These are phyloP conservation scores for Xenops minutus DNA, from an alignment of 2,797 vertebrate species.

Conservation along the genomic window DNA sequence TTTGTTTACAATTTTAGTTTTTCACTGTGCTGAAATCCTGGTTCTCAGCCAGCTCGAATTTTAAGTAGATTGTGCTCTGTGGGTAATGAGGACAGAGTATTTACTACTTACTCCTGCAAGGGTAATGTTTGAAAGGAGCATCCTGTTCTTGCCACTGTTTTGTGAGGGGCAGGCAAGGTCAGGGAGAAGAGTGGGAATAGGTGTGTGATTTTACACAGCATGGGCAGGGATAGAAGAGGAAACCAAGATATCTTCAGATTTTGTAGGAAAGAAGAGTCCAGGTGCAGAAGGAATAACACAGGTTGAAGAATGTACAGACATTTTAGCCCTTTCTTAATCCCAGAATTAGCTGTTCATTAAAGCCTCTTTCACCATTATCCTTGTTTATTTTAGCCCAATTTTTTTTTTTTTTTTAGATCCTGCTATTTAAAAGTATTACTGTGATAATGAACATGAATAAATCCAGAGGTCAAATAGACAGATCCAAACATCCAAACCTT, in stretches of 20 bases:
- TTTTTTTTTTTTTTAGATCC: background rate
- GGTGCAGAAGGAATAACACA: background rate
- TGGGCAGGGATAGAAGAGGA: background rate
- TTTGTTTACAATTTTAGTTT: conserved; percentile 18
- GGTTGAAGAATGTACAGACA: background rate
- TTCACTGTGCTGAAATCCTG: background rate
- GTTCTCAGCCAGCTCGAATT: background rate
- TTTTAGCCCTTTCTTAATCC: background rate
- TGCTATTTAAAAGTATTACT: background rate
- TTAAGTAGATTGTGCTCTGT: background rate
- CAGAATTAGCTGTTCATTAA: background rate
- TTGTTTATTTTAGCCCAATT: background rate
- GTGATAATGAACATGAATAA: background rate
- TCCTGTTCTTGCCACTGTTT: background rate
- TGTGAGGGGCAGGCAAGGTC: background rate
- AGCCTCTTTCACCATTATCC: background rate
- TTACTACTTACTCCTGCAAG: background rate
- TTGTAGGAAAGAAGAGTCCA: background rate
- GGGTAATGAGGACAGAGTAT: background rate
- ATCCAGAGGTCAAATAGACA: background rate
- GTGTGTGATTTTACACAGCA: background rate
- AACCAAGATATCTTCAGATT: background rate
- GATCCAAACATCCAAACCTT: background rate
- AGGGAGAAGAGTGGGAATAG: background rate
- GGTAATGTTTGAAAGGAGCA: background rate